Conservation (phyloP, 2,888 invertebrate genomes). For the Rugalucina vietnamica region DNA sequence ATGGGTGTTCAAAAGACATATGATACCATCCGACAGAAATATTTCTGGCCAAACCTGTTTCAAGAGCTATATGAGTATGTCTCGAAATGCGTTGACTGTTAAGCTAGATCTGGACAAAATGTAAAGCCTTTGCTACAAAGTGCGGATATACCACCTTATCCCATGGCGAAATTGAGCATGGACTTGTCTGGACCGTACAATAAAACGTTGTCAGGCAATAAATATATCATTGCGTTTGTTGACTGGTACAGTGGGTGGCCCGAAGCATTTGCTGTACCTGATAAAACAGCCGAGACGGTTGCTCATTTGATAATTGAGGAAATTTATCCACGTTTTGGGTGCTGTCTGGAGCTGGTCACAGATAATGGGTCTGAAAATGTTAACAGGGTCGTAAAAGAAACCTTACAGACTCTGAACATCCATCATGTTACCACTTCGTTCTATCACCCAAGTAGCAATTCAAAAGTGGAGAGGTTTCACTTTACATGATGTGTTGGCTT, state of each 20-base stretch:
- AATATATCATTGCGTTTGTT: constrained; percentile 37
- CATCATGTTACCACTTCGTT: constrained; percentile 43
- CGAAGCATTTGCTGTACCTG: constrained; percentile 39
- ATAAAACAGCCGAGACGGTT: constrained; percentile 40
- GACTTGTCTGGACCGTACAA: constrained; percentile 47
- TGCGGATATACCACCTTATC: constrained; percentile 53
- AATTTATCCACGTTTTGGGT: constrained; percentile 18
- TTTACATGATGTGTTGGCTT: constrained; percentile 27
- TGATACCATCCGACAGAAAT: constrained; percentile 41
- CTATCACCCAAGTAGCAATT: constrained; percentile 32
- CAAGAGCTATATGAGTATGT: constrained; percentile 31
- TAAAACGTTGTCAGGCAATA: constrained; percentile 36
- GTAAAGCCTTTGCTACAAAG: constrained; percentile 38
- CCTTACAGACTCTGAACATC: constrained; percentile 33
- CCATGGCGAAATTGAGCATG: constrained; percentile 43
- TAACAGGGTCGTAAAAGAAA: constrained; percentile 26
- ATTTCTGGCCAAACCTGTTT: constrained; percentile 41
- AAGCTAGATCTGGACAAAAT: constrained; percentile 14
- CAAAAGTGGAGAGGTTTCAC: constrained; percentile 35
- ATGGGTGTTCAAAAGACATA: constrained; percentile 5
- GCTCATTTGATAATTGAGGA: constrained; percentile 18
- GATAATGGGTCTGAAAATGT: constrained; percentile 45
- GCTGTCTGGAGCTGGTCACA: constrained; percentile 22
- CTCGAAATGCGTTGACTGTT: constrained; percentile 29
- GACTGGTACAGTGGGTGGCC: constrained; percentile 28